Evolutionary conservation across 2,113 vertebrate species (phyloP).

Genomic region (Pomatostomus ruficeps): DNA sequence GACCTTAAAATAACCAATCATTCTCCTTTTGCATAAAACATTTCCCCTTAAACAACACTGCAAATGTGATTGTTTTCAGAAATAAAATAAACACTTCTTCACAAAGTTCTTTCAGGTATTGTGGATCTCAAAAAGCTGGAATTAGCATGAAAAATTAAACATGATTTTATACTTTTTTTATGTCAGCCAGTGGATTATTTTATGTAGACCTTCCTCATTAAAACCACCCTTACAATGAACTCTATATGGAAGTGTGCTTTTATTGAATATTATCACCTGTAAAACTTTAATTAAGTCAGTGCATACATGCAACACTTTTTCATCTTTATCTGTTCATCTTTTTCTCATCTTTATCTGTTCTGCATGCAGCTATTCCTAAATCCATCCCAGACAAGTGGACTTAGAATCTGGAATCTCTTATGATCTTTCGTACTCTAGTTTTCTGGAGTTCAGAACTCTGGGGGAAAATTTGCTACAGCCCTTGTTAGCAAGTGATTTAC

Average conservation of each 20-base stretch:
- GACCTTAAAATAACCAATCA: neutral
- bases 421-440: neutral
- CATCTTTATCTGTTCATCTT: neutral
- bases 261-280: neutral
- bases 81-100: neutral
- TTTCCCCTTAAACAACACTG: neutral
- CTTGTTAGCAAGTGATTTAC: constrained; percentile 45
- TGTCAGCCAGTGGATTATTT: neutral
- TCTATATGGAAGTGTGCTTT: neutral
- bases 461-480: neutral
- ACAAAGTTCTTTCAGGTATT: neutral
- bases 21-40: neutral
- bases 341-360: neutral
- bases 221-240: neutral
- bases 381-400: neutral
- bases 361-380: neutral
- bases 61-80: neutral
- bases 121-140: neutral
- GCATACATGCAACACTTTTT: neutral
- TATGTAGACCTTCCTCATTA: neutral
- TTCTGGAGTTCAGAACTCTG: neutral
- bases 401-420: neutral
- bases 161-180: neutral
- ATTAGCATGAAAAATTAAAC: neutral
- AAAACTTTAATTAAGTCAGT: neutral